These are phyloP conservation scores for Notechis scutatus DNA, from an alignment of 2,113 vertebrate genomes.

Conservation along the genomic window DNA sequence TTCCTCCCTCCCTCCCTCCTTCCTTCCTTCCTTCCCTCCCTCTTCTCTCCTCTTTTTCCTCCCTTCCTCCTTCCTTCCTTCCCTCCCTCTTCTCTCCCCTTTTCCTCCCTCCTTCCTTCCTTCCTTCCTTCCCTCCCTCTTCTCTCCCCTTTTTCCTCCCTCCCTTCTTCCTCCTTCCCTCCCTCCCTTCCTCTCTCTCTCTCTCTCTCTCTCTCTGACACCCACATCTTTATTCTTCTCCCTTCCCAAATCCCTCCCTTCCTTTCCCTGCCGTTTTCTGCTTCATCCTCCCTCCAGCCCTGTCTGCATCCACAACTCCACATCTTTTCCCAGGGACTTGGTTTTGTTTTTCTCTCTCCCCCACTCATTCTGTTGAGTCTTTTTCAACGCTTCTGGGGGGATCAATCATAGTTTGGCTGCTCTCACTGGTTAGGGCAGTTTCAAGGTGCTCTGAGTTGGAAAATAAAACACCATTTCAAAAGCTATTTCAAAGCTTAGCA, in stretches of 20 bases:
- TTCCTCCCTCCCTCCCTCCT: too few relatives aligned
- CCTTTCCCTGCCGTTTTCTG: too few relatives aligned
- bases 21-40: too few relatives aligned
- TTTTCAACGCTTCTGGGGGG: background rate
- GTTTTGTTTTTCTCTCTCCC: too few relatives aligned
- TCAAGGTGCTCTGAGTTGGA: background rate
- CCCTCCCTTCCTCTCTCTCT: fast-evolving
- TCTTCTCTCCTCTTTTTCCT: too few relatives aligned
- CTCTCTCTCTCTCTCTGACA: too few relatives aligned
- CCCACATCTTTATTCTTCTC: too few relatives aligned
- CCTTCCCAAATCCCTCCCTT: background rate
- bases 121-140: fast-evolving
- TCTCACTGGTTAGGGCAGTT: background rate
- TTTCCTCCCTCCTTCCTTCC: fast-evolving
- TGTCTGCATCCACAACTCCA: background rate
- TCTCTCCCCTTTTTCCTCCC: fast-evolving
- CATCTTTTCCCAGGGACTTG: background rate
- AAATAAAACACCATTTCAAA: too few relatives aligned
- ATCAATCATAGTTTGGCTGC: background rate
- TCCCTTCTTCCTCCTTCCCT: fast-evolving
- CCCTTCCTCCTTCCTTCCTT: background rate
- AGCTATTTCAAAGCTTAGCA: background rate
- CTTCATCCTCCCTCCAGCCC: background rate
- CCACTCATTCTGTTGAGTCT: background rate
- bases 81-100: too few relatives aligned